Conservation (phyloP, 2,888 invertebrate genomes). For the Rhimphoctona megacephalus region DNA sequence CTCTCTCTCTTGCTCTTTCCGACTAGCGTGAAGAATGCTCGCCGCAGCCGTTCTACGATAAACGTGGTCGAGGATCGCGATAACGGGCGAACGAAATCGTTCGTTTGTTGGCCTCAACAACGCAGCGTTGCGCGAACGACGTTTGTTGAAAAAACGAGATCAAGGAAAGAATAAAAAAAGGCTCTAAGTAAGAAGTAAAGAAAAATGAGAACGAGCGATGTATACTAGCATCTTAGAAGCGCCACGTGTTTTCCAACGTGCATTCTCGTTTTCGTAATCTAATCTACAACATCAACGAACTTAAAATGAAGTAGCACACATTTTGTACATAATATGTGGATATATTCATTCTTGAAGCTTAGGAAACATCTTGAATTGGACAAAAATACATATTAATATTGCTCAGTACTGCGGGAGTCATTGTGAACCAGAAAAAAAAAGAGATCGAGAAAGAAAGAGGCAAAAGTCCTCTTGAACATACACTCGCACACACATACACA, state of each 20-base stretch:
- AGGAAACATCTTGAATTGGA: slow-evolving; percentile 1
- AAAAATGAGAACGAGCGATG: slow-evolving; percentile 13
- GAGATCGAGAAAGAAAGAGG: slow-evolving; percentile 22
- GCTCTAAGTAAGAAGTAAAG: neutral
- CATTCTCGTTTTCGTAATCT: slow-evolving; percentile 46
- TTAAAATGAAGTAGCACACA: neutral
- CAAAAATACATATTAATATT: slow-evolving; percentile 16
- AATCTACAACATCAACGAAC: slow-evolving; percentile 25
- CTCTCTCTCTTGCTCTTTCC: slow-evolving; percentile 3
- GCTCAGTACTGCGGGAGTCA: slow-evolving; percentile 9
- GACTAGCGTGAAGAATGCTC: slow-evolving; percentile 12
- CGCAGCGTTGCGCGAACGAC: slow-evolving; percentile 16
- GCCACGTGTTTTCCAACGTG: slow-evolving; percentile 53
- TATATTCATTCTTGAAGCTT: neutral
- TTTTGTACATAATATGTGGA: neutral
- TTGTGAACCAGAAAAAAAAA: slow-evolving; percentile 26
- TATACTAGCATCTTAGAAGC: neutral
- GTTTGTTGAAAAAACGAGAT: slow-evolving; percentile 14
- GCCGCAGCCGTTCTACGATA: slow-evolving; percentile 32
- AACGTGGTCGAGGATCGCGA: slow-evolving; percentile 53
- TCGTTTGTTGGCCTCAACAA: neutral
- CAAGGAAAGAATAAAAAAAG: slow-evolving; percentile 29
- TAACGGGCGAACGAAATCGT: slow-evolving; percentile 43
- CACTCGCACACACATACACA: slow-evolving; percentile 10
- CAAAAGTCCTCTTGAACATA: neutral